phyloP scores from a whole-genome alignment of 2,888 invertebrate species.

The Nomada goodeniana region DNA sequence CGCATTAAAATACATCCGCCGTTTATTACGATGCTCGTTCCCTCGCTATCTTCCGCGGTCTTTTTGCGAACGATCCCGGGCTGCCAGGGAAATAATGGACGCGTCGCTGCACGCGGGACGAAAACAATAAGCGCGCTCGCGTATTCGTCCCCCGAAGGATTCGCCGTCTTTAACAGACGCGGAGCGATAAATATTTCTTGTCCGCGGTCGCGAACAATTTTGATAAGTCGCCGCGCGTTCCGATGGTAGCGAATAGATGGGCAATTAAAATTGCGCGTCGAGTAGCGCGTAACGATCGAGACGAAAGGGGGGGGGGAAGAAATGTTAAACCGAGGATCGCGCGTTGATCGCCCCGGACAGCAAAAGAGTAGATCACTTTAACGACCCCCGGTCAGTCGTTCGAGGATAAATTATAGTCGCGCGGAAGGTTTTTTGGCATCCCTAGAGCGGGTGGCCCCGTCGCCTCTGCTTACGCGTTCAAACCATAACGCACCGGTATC shows the following conservation, averaged over 20 bases:
- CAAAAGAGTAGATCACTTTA: slow-evolving; percentile 61
- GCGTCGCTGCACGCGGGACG: slow-evolving; percentile 5
- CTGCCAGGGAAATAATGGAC: slow-evolving; percentile 24
- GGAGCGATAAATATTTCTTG: slow-evolving; percentile 5
- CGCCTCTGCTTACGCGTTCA: slow-evolving; percentile 63
- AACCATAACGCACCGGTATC: slow-evolving; percentile 17
- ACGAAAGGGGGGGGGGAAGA: slow-evolving; percentile 32
- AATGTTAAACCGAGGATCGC: no score
- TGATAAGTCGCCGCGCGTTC: not conserved
- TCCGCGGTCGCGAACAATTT: not conserved
- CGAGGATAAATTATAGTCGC: slow-evolving; percentile 79
- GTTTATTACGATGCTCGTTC: slow-evolving; percentile 30
- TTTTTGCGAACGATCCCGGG: slow-evolving; percentile 4
- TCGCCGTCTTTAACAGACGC: slow-evolving; percentile 1
- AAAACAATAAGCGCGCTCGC: slow-evolving; percentile 27
- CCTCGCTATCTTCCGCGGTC: slow-evolving; percentile 1
- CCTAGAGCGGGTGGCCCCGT: slow-evolving; percentile 76
- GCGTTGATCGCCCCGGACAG: no score
- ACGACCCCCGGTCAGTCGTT: slow-evolving; percentile 78
- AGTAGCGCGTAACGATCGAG: slow-evolving; percentile 37
- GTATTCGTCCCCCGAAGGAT: not conserved
- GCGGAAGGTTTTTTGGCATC: slow-evolving; percentile 75
- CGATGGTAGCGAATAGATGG: not conserved
- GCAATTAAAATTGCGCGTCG: not conserved
- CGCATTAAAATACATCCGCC: slow-evolving; percentile 41